A percentile compares a stretch with the other conserved stretches of the same genome.
Evolutionary conservation across 92 coral and sea anemone species (phyloP).

Genomic region (Umimayanthus kanabou): DNA sequence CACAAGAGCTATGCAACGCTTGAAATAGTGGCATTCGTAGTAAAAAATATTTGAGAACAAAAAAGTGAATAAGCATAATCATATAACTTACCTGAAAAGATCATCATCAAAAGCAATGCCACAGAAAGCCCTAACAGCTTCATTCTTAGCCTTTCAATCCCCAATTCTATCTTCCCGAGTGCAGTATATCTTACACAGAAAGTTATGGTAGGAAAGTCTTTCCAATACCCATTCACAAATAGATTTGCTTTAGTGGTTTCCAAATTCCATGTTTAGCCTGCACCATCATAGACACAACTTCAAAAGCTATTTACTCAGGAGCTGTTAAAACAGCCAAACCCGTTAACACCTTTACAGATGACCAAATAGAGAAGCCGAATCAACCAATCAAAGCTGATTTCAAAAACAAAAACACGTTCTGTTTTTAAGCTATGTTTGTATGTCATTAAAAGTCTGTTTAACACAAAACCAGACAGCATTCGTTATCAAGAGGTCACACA

Average conservation of each 20-base stretch:
- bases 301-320: constrained; percentile 1
- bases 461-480: background rate
- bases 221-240: background rate
- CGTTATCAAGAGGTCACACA: no score
- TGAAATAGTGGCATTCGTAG: background rate
- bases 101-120: background rate
- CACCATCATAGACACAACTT: background rate
- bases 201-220: background rate
- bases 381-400: constrained; percentile 3
- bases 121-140: background rate
- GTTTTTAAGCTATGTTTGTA: background rate
- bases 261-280: background rate
- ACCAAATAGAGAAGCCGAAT: background rate
- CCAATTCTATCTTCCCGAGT: background rate
- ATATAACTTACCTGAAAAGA: background rate
- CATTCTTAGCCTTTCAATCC: background rate
- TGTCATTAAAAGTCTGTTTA: background rate
- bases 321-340: background rate
- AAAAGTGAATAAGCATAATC: background rate
- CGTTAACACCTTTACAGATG: constrained; percentile 27
- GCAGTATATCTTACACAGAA: background rate
- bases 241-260: background rate
- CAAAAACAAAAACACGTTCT: background rate
- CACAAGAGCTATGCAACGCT: background rate
- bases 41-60: background rate